Evolutionary conservation across 1,140 invertebrate genomes (phyloP).

Genomic region (Tetramorium simillimum): DNA sequence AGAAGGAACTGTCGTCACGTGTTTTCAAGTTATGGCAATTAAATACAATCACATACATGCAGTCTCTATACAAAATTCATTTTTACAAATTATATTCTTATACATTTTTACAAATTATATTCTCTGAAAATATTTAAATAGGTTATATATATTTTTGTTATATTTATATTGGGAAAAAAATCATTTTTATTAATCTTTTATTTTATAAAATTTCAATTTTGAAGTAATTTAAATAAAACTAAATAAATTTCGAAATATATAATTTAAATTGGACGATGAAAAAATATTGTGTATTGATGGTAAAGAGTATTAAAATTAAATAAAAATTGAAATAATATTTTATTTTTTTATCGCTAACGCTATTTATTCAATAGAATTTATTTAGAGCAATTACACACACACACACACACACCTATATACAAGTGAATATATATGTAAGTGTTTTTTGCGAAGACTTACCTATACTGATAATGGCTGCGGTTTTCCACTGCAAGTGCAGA

Average conservation of each 20-base stretch:
- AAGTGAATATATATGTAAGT: too few species aligned
- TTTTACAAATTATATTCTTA: neutral
- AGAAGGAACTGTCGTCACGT: neutral
- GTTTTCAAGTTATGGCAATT: neutral
- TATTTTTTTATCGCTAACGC: neutral
- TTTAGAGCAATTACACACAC: neutral
- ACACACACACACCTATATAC: too few species aligned
- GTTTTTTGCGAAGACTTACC: slow-evolving; percentile 73
- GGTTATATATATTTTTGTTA: neutral
- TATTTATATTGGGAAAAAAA: neutral
- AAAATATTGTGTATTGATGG: neutral
- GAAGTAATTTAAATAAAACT: neutral
- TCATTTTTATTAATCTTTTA: neutral
- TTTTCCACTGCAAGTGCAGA: slow-evolving; percentile 82
- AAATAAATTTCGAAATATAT: too few species aligned
- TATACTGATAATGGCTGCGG: slow-evolving; percentile 79
- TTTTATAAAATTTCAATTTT: neutral
- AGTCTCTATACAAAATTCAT: neutral
- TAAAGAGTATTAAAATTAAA: neutral
- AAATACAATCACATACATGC: neutral
- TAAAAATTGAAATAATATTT: neutral
- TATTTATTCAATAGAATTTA: neutral
- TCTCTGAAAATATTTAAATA: neutral
- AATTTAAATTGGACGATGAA: neutral
- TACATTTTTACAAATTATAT: slow-evolving; percentile 5